Conservation (phyloP, 2,113 vertebrate genomes). For the Platichthys flesus region DNA sequence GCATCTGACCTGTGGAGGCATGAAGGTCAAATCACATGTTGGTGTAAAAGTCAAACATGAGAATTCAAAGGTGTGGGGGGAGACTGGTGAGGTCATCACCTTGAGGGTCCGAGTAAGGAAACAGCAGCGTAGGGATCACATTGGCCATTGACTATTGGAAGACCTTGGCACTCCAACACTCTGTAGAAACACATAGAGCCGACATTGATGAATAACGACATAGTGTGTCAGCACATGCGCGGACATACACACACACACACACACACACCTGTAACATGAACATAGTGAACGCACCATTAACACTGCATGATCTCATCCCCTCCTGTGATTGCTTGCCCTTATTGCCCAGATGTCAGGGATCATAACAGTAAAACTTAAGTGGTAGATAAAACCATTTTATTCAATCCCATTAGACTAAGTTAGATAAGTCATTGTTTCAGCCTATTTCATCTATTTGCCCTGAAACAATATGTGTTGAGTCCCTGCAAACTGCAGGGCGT, state of each 20-base stretch:
- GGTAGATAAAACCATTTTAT: not conserved
- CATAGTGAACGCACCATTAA: no score
- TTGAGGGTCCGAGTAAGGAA: slow-evolving; percentile 92
- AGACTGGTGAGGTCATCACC: slow-evolving; percentile 71
- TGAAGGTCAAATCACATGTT: not conserved
- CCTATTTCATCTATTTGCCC: no score
- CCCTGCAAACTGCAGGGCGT: no score
- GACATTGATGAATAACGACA: no score
- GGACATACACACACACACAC: no score
- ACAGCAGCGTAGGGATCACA: slow-evolving; percentile 97
- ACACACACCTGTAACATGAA: no score
- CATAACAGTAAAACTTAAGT: no score
- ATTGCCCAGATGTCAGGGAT: no score
- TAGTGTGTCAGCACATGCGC: no score
- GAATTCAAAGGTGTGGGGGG: not conserved
- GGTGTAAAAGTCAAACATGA: not conserved
- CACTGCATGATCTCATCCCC: no score
- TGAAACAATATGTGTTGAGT: no score
- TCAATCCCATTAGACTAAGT: not conserved
- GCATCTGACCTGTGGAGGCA: slow-evolving; percentile 88
- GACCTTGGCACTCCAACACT: slow-evolving; percentile 95
- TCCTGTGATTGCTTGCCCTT: no score
- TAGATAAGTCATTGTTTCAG: not conserved
- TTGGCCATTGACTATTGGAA: slow-evolving; percentile 97
- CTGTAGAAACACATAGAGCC: slow-evolving; percentile 69